Evolutionary conservation across 2,888 invertebrate species (phyloP).

Genomic region (Pogonocherus hispidulus): DNA sequence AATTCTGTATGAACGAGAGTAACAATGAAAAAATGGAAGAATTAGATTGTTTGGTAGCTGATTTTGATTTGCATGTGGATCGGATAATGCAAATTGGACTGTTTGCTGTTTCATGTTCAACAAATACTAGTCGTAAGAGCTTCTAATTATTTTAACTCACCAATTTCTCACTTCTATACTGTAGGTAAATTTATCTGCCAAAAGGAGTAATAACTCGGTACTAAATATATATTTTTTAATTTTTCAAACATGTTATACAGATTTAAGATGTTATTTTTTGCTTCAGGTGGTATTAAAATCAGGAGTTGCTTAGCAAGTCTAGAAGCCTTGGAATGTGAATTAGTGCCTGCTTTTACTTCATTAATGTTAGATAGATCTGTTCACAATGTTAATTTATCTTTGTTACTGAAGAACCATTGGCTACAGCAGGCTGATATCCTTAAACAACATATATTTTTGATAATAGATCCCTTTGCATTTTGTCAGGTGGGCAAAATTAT

Average conservation of each 20-base stretch:
- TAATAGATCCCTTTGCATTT: constrained; percentile 80
- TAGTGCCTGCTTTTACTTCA: constrained; percentile 74
- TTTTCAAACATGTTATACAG: too few relatives aligned
- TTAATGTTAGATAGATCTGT: constrained; percentile 70
- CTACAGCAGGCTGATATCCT: constrained; percentile 73
- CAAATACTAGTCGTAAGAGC: constrained; percentile 68
- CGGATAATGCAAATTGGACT: constrained; percentile 78
- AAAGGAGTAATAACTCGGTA: too few relatives aligned
- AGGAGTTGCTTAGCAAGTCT: constrained; percentile 77
- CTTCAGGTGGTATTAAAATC: constrained; percentile 74
- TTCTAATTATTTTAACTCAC: constrained; percentile 38
- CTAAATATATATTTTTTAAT: too few relatives aligned
- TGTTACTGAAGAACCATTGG: constrained; percentile 74
- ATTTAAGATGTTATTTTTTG: too few relatives aligned
- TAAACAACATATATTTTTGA: constrained; percentile 74
- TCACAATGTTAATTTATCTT: constrained; percentile 70
- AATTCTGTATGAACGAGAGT: constrained; percentile 53
- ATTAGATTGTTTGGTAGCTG: constrained; percentile 71
- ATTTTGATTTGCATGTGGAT: constrained; percentile 79
- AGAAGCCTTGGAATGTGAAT: constrained; percentile 77
- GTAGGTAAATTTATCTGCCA: too few relatives aligned
- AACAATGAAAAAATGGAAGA: constrained; percentile 62
- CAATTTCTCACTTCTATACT: constrained; percentile 13
- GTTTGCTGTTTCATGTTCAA: constrained; percentile 77
- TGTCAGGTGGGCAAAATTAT: constrained; percentile 71